A percentile compares a stretch with the other conserved stretches of the same genome.
Evolutionary conservation across 1,140 invertebrate genomes (phyloP).

Genomic region (Platorchestia sp.): DNA sequence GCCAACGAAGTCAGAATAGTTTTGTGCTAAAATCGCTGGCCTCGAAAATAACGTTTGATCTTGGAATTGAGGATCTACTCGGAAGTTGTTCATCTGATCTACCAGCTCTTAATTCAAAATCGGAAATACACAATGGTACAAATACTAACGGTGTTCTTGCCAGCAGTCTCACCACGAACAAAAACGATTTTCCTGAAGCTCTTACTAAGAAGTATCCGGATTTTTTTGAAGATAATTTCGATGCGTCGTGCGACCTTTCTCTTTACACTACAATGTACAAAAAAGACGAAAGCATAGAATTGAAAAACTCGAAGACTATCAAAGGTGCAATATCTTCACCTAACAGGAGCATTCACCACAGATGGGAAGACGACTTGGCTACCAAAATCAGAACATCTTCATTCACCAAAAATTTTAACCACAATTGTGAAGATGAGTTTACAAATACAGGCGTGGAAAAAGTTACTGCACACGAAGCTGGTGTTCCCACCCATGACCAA

Average conservation of each 20-base stretch:
- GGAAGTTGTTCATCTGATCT: not conserved
- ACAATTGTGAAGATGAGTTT: not conserved
- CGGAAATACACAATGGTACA: not conserved
- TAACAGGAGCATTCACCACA: not conserved
- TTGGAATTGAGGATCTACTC: constrained; percentile 12
- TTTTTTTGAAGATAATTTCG: not conserved
- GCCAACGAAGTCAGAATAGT: not conserved
- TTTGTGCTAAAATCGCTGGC: not conserved
- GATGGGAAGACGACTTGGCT: not conserved
- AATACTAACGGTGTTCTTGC: not conserved
- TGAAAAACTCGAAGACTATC: not conserved
- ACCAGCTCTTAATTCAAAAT: not conserved
- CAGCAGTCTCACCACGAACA: not conserved
- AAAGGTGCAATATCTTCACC: not conserved
- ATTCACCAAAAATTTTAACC: too few relatives aligned
- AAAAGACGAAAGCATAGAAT: not conserved
- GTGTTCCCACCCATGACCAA: not conserved
- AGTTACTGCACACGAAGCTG: not conserved
- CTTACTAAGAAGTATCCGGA: not conserved
- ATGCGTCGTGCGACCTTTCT: not conserved
- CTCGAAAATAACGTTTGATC: constrained; percentile 11
- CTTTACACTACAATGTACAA: not conserved
- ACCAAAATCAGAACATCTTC: too few relatives aligned
- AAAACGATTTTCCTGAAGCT: not conserved
- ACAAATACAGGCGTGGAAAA: not conserved